These are phyloP conservation scores for Sphaerophoria taeniata DNA, from an alignment of 2,888 invertebrate genomes.

Conservation along the genomic window DNA sequence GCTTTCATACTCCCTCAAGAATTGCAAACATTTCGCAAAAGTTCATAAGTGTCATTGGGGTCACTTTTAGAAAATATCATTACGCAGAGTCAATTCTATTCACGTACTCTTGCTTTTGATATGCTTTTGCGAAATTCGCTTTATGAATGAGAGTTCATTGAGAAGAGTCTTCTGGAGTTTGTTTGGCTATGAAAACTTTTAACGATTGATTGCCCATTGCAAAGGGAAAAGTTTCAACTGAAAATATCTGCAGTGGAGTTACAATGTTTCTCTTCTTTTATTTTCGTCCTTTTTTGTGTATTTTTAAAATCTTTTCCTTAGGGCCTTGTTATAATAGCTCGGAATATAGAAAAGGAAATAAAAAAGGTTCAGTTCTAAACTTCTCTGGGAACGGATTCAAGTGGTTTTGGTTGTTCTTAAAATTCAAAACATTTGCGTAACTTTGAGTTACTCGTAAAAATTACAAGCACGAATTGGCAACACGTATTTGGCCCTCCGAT, in stretches of 20 bases:
- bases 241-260: constrained; percentile 14
- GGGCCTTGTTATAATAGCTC: not conserved
- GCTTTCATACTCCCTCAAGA: not conserved
- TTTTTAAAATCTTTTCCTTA: not conserved
- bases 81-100: not conserved
- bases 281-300: too few species aligned
- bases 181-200: constrained; percentile 28
- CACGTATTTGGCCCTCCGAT: too few species aligned
- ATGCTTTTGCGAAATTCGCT: constrained; percentile 5
- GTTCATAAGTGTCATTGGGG: constrained; percentile 18
- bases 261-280: not conserved
- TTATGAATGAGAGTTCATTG: constrained; percentile 31
- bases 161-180: constrained; percentile 5
- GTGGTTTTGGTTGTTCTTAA: too few species aligned
- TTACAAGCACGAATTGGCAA: too few species aligned
- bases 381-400: too few species aligned
- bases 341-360: not conserved
- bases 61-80: constrained; percentile 3
- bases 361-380: too few species aligned
- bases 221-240: constrained; percentile 19
- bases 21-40: too few species aligned
- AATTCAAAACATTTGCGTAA: too few species aligned
- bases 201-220: not conserved
- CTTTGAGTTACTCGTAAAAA: too few species aligned
- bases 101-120: constrained; percentile 8